A percentile compares a stretch with the other conserved stretches of the same genome.
phyloP scores from a whole-genome alignment of 2,113 vertebrate genomes.

The Gymnarchus niloticus region DNA sequence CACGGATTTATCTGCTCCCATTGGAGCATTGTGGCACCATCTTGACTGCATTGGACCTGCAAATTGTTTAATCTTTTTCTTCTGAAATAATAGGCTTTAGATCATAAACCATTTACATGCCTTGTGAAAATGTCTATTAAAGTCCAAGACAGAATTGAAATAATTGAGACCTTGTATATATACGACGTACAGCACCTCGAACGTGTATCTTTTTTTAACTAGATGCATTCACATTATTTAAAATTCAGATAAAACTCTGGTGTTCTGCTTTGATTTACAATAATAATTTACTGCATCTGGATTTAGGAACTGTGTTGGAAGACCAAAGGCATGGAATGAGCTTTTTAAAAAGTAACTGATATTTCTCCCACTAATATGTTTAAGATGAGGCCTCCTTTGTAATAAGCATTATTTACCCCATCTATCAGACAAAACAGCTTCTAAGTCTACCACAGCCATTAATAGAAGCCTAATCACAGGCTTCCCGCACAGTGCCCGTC shows the following conservation, averaged over 20 bases:
- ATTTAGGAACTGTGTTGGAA: slow-evolving; percentile 54
- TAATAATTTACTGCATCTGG: slow-evolving; percentile 71
- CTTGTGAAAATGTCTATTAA: slow-evolving; percentile 37
- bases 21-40: slow-evolving; percentile 21
- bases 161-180: slow-evolving; percentile 48
- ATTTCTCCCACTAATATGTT: slow-evolving; percentile 73
- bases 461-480: slow-evolving; percentile 70
- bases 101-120: slow-evolving; percentile 39
- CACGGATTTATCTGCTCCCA: slow-evolving; percentile 33
- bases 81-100: slow-evolving; percentile 35
- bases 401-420: slow-evolving; percentile 59
- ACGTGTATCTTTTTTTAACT: slow-evolving; percentile 50
- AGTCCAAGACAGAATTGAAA: slow-evolving; percentile 42
- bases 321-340: slow-evolving; percentile 59
- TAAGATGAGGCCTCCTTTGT: slow-evolving; percentile 68
- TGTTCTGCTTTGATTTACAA: slow-evolving; percentile 68
- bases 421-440: slow-evolving; percentile 59
- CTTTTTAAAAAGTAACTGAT: slow-evolving; percentile 54
- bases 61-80: slow-evolving; percentile 23
- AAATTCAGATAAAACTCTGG: slow-evolving; percentile 53
- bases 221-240: slow-evolving; percentile 44
- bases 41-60: slow-evolving; percentile 19
- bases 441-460: slow-evolving; percentile 57
- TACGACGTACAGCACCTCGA: slow-evolving; percentile 42
- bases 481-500: slow-evolving; percentile 52